Evolutionary conservation across 2,113 vertebrate genomes (phyloP), one percentile per base, ranked within the genome.

Genomic region (Typhlomys cinereus): DNA sequence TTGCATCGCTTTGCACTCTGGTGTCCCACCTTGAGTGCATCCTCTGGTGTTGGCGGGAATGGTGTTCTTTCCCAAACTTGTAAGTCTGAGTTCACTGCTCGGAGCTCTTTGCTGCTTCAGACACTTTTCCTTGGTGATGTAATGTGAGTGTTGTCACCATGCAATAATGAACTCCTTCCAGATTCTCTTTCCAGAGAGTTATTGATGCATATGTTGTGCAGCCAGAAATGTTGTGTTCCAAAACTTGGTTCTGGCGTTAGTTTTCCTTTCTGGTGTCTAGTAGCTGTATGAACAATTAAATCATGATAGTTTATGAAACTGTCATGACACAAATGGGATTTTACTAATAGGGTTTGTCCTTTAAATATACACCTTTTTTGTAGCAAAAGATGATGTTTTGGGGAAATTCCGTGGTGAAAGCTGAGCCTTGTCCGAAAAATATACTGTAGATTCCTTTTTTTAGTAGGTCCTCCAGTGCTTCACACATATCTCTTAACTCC

Each of bases 161-260:
- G 90, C 75, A 88, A 85, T 85, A 79, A 85, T 67, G 81, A 87
- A 62, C 27, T 89, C 66, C 71, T 92, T 95, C 87, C 71, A 95
- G 78, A 76, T 86, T 91, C 39, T 75, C 78, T 89, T 85, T 87
- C 79, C 67, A 84, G 50, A 93, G 93, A 50, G 52, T 89, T 90
- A 46, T 61, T 62, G 29, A 84, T 94, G 48, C 75, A 36, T 67
- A 44, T 84, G 67, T 87, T 31, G 29, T 61, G 82, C 23, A 71
- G 52, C 66, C 71, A 91, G 71, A 61, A 91, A 82, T 64, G 57
- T 44, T 23, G 10, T 83, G 27, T 75, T 86, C 46, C 44, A 73
- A 57, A 82, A 64, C 59, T 75, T 46, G 34, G 21, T 67, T 95
- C 41, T 46, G 34, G 46, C 59, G 20, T 89, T 84, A 46, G 36